phyloP scores from a whole-genome alignment of 30 jellyfish, hydroid and myxozoan genomes.

The Cassiopea xamachana region DNA sequence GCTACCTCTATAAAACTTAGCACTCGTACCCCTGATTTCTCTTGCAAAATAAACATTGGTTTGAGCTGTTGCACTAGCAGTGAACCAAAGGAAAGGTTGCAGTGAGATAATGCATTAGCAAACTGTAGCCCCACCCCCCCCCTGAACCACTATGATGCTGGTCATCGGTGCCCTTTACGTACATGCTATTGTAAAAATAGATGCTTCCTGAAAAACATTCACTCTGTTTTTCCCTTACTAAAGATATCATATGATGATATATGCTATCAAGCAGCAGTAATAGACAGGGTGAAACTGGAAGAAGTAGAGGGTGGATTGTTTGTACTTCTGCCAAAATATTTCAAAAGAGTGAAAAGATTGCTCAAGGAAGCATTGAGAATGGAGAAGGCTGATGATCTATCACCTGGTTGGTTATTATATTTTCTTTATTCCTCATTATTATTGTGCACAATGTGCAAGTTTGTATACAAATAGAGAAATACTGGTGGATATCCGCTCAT shows the following conservation, averaged over 20 bases:
- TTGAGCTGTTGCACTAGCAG: too few relatives aligned
- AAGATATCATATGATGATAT: conserved; percentile 66
- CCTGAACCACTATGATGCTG: not conserved
- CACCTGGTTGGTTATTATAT: not conserved
- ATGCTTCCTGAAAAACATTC: not conserved
- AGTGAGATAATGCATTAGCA: too few relatives aligned
- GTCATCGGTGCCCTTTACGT: not conserved
- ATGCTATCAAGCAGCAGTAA: conserved; percentile 27
- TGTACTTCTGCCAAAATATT: conserved; percentile 12
- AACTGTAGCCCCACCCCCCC: too few relatives aligned
- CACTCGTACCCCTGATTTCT: too few relatives aligned
- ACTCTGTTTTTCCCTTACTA: not conserved
- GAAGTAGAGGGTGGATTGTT: conserved; percentile 13
- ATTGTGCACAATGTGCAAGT: too few relatives aligned
- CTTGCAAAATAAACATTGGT: too few relatives aligned
- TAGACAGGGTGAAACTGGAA: conserved; percentile 30
- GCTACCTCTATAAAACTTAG: too few relatives aligned
- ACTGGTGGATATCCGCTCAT: too few relatives aligned
- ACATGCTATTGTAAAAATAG: conserved; percentile 11
- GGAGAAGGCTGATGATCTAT: not conserved
- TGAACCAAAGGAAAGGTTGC: too few relatives aligned
- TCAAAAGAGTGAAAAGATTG: conserved; percentile 17
- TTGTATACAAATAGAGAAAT: too few relatives aligned
- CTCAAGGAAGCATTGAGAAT: conserved; percentile 28
- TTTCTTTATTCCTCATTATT: not conserved